A percentile compares a stretch with the other conserved stretches of the same genome.
These are phyloP conservation scores for Thymelicus acteon DNA, from an alignment of 2,888 invertebrate species.

Conservation along the genomic window DNA sequence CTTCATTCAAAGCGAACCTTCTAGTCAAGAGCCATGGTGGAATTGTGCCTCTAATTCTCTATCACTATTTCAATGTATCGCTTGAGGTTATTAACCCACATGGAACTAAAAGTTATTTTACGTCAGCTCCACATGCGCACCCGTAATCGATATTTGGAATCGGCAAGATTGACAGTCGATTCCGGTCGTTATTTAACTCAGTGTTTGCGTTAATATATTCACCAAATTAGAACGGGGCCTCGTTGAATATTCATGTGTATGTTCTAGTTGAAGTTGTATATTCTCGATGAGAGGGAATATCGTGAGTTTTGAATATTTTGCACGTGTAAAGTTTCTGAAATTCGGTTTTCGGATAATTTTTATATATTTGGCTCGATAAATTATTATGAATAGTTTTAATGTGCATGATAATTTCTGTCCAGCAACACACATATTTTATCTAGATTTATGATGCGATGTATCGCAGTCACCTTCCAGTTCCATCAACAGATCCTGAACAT, in stretches of 20 bases:
- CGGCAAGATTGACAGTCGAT: slow-evolving; percentile 29
- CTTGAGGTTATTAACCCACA: slow-evolving; percentile 38
- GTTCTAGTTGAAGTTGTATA: slow-evolving; percentile 5
- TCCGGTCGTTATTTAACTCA: slow-evolving; percentile 32
- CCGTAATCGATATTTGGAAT: slow-evolving; percentile 40
- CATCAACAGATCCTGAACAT: too few relatives aligned
- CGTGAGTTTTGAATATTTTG: too few relatives aligned
- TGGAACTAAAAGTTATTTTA: slow-evolving; percentile 33
- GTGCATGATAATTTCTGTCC: too few relatives aligned
- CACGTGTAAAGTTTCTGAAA: too few relatives aligned
- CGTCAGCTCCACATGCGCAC: slow-evolving; percentile 33
- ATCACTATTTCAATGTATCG: slow-evolving; percentile 38
- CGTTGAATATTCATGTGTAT: slow-evolving; percentile 28
- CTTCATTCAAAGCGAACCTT: slow-evolving; percentile 25
- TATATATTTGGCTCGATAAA: too few relatives aligned
- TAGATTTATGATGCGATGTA: too few relatives aligned
- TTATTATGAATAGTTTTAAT: too few relatives aligned
- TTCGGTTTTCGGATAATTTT: too few relatives aligned
- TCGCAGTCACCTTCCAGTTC: too few relatives aligned
- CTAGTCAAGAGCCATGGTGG: slow-evolving; percentile 16
- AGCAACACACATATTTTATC: too few relatives aligned
- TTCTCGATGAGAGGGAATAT: not conserved
- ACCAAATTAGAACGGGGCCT: slow-evolving; percentile 23
- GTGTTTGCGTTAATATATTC: slow-evolving; percentile 27
- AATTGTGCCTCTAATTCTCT: slow-evolving; percentile 39